Percentiles rank a stretch among this genome's conserved stretches.
Conservation (phyloP, 1,140 invertebrate genomes). For the Helicoverpa zea region DNA sequence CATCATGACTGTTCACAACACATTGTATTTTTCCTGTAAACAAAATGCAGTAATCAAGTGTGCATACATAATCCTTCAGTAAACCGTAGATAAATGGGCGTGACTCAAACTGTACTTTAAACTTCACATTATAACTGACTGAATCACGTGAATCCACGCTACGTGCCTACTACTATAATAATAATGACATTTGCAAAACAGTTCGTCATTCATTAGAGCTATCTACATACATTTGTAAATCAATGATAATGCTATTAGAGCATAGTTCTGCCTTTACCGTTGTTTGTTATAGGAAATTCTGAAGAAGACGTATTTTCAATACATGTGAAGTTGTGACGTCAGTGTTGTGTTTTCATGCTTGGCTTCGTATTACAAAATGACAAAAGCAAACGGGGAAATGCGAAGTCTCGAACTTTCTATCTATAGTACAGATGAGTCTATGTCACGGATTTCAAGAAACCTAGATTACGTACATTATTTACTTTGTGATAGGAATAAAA, state of each 20-base stretch:
- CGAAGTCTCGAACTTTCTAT: not conserved
- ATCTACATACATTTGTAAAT: constrained; percentile 28
- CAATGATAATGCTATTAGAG: constrained; percentile 10
- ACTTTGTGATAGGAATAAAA: no score
- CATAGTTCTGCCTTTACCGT: constrained; percentile 1
- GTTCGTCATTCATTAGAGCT: constrained; percentile 35
- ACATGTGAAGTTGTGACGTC: constrained; percentile 12
- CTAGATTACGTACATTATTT: no score
- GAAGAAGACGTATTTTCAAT: constrained; percentile 26
- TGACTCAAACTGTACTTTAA: not conserved
- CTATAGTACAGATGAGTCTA: no score
- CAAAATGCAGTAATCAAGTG: no score
- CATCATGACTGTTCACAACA: no score
- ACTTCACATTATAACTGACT: not conserved
- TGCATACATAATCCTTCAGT: no score
- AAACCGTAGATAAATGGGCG: no score
- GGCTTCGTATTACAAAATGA: not conserved
- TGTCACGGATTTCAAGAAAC: no score
- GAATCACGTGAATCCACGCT: not conserved
- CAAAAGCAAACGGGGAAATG: constrained; percentile 7
- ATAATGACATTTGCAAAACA: not conserved
- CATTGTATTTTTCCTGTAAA: no score
- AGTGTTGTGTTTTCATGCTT: constrained; percentile 7
- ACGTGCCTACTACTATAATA: not conserved
- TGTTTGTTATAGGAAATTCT: constrained; percentile 12